Evolutionary conservation across 2,113 vertebrate genomes (phyloP), one percentile per base, ranked within the genome.

Genomic region (Sula dactylatra): DNA sequence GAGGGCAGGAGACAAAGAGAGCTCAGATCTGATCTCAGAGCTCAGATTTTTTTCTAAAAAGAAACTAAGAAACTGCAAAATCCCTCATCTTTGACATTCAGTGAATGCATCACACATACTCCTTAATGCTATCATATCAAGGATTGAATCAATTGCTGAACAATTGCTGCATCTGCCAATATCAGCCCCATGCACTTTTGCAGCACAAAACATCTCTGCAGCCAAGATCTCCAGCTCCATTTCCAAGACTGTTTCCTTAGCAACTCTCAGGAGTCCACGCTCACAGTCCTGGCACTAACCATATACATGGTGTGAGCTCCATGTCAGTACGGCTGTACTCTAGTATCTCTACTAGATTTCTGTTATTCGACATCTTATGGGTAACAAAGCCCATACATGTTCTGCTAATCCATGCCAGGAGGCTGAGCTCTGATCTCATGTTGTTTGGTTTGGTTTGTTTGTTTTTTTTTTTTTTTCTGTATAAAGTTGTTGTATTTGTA

Each of bases 191-290:
- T 8, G 38, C 2, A 3, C 13, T 92, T 49, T 27, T 78, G 76
- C 32, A 67, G 47, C 20, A 88, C 34, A 85, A 89, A 94, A 12
- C 36, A 56, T 18, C 72, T 79, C 86, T 50, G 84, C 70, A 66
- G 58, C 34, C 65, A 58, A 40, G 67, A 67, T 45, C 34, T 83
- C 79, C 92, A 80, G 67, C 86, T 85, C 86, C 84, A 76, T 55
- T 86, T 82, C 82, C 52, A 89, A n/a, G 34, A 16, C 19, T 26
- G 81, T 96, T 98, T 97, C 95, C 95, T 84, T 96, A 96, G 96
- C 85, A 97, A 96, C 96, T 87, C 77, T 26, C 45, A 44, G 77
- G 76, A 90, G 72, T 32, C 52, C 74, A 32, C 4, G 4, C 4
- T 45, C 22, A 34, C 36, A 67, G 62, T 36, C 88, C 86, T n/a